Conservation (phyloP, 1,140 invertebrate genomes). For the Mya arenaria region DNA sequence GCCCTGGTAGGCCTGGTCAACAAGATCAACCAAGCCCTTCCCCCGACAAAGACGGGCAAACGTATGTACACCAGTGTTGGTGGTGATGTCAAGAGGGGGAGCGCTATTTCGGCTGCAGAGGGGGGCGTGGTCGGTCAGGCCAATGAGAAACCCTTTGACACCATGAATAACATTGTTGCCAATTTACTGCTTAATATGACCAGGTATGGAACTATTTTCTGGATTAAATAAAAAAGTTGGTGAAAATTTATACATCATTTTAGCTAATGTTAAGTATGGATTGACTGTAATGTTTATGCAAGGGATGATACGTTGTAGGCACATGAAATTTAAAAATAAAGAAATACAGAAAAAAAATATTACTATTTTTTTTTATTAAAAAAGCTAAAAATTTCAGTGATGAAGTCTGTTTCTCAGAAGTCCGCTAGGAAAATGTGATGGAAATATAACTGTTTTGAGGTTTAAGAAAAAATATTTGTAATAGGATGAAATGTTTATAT, state of each 20-base stretch:
- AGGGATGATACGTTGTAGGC: no score
- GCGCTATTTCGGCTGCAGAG: constrained; percentile 68
- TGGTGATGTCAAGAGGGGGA: constrained; percentile 68
- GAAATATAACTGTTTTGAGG: no score
- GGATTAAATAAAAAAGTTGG: background rate
- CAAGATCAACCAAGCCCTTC: constrained; percentile 75
- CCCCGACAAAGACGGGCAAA: constrained; percentile 72
- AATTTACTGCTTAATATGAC: constrained; percentile 82
- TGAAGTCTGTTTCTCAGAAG: no score
- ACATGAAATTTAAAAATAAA: no score
- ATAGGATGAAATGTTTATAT: background rate
- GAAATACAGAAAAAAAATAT: no score
- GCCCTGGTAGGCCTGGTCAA: constrained; percentile 80
- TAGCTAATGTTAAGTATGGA: background rate
- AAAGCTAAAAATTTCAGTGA: no score
- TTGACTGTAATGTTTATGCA: background rate
- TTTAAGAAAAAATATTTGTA: no score
- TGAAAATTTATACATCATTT: background rate
- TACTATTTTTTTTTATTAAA: no score
- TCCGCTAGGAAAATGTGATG: no score
- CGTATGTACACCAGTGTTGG: constrained; percentile 61
- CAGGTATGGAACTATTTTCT: constrained; percentile 76
- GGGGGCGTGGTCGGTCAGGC: constrained; percentile 68
- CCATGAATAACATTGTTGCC: constrained; percentile 82
- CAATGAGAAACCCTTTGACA: constrained; percentile 80